Conservation (phyloP, 1,140 invertebrate genomes). For the Nephila pilipes region DNA sequence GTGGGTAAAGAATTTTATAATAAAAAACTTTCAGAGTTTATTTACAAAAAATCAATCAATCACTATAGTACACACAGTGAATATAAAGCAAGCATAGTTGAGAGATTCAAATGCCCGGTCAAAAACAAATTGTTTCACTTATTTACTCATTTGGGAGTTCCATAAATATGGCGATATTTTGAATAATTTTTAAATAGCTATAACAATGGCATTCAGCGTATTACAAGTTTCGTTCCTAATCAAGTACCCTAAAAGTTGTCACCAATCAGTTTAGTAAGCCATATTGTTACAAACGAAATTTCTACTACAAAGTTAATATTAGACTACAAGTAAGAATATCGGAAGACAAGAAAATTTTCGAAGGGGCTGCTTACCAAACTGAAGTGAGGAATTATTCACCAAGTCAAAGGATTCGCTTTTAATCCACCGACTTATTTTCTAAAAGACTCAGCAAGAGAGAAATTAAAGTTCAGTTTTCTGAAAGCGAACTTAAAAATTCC, state of each 20-base stretch:
- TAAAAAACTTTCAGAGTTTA: too few relatives aligned
- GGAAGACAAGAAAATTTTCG: neutral
- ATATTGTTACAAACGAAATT: neutral
- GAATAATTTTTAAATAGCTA: neutral
- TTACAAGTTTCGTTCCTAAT: too few relatives aligned
- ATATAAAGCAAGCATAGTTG: too few relatives aligned
- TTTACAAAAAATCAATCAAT: too few relatives aligned
- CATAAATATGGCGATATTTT: neutral
- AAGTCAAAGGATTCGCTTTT: neutral
- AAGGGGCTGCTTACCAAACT: neutral
- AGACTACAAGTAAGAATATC: constrained; percentile 2
- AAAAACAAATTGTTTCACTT: too few relatives aligned
- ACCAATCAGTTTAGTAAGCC: too few relatives aligned
- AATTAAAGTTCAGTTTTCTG: neutral
- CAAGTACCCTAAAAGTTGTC: too few relatives aligned
- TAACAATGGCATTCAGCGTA: neutral
- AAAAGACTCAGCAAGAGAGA: neutral
- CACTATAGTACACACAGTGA: too few relatives aligned
- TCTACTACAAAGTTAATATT: neutral
- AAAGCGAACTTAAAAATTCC: neutral
- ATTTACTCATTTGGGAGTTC: too few relatives aligned
- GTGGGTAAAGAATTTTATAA: too few relatives aligned
- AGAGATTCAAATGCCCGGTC: too few relatives aligned
- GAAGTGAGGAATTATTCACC: constrained; percentile 10
- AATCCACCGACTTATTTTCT: neutral